Conservation (phyloP, 2,797 vertebrate genomes). For the Myiotriccus ornatus region DNA sequence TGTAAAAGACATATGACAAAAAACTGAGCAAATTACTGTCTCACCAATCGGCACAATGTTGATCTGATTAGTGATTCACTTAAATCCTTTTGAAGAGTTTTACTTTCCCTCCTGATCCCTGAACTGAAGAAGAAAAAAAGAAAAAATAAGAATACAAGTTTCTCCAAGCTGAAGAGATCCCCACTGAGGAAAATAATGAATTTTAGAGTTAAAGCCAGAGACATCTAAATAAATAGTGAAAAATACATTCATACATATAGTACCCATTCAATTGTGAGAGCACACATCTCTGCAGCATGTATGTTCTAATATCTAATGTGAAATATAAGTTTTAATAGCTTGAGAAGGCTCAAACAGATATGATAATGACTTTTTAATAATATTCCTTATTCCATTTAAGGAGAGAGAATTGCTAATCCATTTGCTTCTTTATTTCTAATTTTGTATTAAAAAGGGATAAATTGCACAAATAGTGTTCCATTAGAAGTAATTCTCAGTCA, state of each 20-base stretch:
- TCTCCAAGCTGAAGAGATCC: neutral
- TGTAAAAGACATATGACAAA: neutral
- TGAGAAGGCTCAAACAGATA: neutral
- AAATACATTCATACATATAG: neutral
- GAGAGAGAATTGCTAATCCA: neutral
- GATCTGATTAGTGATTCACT: neutral
- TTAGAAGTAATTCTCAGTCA: neutral
- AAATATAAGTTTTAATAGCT: neutral
- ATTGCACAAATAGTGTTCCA: neutral
- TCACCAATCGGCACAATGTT: neutral
- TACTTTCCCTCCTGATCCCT: neutral
- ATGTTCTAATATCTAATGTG: neutral
- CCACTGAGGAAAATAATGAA: neutral
- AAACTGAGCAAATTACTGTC: neutral
- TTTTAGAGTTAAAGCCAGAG: neutral
- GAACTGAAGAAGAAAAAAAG: neutral
- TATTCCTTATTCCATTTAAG: neutral
- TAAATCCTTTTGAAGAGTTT: neutral
- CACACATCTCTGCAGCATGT: neutral
- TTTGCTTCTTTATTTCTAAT: neutral
- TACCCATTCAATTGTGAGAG: neutral
- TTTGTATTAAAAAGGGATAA: neutral
- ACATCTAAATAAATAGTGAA: neutral
- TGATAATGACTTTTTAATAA: neutral
- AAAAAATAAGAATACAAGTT: neutral